Conservation (phyloP, 2,888 invertebrate species). For the Thera britannica region DNA sequence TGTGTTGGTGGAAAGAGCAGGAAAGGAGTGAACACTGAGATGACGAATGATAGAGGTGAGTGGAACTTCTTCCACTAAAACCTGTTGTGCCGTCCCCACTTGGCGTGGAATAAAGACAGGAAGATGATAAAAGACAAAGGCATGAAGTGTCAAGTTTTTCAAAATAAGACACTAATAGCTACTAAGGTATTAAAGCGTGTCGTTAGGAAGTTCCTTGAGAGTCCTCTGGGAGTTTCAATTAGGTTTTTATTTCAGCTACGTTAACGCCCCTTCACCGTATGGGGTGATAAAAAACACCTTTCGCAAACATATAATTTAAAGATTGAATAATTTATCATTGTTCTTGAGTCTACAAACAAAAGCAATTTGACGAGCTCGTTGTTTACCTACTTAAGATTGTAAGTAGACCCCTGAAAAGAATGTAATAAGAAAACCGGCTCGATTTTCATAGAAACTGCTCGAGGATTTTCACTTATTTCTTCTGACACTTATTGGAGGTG, state of each 20-base stretch:
- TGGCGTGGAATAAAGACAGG: too few relatives aligned
- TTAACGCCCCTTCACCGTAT: not conserved
- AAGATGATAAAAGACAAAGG: not conserved
- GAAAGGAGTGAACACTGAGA: too few relatives aligned
- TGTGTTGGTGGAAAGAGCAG: too few relatives aligned
- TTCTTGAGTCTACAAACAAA: slow-evolving; percentile 34
- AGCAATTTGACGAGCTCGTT: slow-evolving; percentile 24
- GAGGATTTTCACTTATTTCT: slow-evolving; percentile 21
- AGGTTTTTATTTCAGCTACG: not conserved
- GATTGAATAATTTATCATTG: slow-evolving; percentile 44
- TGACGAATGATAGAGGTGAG: too few relatives aligned
- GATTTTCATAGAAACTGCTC: slow-evolving; percentile 11
- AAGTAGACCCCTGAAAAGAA: slow-evolving; percentile 30
- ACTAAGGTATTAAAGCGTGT: not conserved
- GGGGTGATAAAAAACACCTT: slow-evolving; percentile 23
- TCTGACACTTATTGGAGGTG: slow-evolving; percentile 3
- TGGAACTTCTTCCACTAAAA: too few relatives aligned
- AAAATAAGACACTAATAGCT: not conserved
- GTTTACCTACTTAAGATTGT: slow-evolving; percentile 19
- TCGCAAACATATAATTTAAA: slow-evolving; percentile 35
- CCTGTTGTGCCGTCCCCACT: too few relatives aligned
- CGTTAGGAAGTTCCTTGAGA: not conserved
- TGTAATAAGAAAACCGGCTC: slow-evolving; percentile 25
- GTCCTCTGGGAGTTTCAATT: not conserved
- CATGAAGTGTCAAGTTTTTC: not conserved